These are phyloP conservation scores for Crenuchus spilurus DNA, from an alignment of 2,797 vertebrate species.

Conservation along the genomic window DNA sequence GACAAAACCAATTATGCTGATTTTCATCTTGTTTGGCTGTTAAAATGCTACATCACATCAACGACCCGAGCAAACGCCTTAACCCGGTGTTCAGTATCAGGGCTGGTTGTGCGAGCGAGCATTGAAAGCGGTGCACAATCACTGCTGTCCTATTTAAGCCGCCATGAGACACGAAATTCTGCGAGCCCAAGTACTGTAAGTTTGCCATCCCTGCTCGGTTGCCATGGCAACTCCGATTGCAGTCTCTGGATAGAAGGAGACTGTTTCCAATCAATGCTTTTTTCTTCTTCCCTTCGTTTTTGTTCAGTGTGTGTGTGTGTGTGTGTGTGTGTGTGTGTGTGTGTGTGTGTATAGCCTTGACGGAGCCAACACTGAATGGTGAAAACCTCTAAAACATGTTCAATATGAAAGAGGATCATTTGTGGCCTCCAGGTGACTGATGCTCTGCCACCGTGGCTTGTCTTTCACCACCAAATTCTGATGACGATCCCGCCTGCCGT, in stretches of 20 bases:
- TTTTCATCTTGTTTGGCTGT: no score
- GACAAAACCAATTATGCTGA: no score
- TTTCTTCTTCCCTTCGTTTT: constrained; percentile 4
- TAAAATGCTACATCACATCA: no score
- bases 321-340: neutral
- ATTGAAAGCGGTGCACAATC: constrained; percentile 18
- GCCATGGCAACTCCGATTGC: constrained; percentile 57
- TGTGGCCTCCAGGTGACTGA: no score
- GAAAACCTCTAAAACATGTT: neutral
- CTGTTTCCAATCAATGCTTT: constrained; percentile 55
- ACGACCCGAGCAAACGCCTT: no score
- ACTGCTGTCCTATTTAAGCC: constrained; percentile 52
- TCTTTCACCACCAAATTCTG: no score
- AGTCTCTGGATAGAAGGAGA: constrained; percentile 45
- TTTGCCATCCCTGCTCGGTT: constrained; percentile 57
- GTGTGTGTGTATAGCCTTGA: neutral
- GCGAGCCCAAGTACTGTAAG: constrained; percentile 54
- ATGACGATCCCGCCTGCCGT: neutral
- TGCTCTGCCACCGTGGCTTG: no score
- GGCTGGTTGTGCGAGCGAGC: neutral
- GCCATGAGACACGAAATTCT: constrained; percentile 45
- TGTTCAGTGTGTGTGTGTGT: neutral
- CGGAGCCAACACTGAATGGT: neutral
- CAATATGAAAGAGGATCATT: no score
- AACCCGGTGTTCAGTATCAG: no score